Evolutionary conservation across 2,888 invertebrate species (phyloP).

Genomic region (Iselma pallidipennis): DNA sequence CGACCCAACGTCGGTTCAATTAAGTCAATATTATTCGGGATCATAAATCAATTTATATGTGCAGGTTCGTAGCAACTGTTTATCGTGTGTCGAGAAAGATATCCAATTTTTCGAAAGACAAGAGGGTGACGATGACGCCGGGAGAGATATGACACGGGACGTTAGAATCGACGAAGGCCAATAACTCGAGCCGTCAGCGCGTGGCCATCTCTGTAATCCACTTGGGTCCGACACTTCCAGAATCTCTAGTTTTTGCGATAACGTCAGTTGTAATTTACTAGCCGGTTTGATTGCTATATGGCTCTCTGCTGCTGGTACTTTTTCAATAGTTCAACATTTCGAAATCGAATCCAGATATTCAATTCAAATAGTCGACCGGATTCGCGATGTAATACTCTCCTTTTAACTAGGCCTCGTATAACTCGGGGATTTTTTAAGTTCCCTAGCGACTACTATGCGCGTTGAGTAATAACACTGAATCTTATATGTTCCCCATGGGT

Average conservation of each 20-base stretch:
- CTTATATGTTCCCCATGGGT: slow-evolving; percentile 30
- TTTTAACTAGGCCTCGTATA: slow-evolving; percentile 33
- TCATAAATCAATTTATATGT: slow-evolving; percentile 34
- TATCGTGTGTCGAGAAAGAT: slow-evolving; percentile 43
- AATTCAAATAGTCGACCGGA: slow-evolving; percentile 21
- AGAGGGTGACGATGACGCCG: slow-evolving; percentile 35
- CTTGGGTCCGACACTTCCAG: slow-evolving; percentile 52
- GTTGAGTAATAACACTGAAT: slow-evolving; percentile 37
- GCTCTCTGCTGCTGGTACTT: slow-evolving; percentile 41
- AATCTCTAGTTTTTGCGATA: slow-evolving; percentile 52
- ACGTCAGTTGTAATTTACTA: slow-evolving; percentile 55
- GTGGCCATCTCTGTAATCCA: slow-evolving; percentile 52
- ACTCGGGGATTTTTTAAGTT: slow-evolving; percentile 29
- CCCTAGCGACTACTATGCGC: slow-evolving; percentile 29
- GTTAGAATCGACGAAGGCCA: slow-evolving; percentile 51
- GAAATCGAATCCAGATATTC: slow-evolving; percentile 25
- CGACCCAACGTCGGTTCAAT: slow-evolving; percentile 1
- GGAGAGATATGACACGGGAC: slow-evolving; percentile 51
- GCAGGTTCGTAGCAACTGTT: slow-evolving; percentile 38
- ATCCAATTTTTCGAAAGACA: slow-evolving; percentile 42
- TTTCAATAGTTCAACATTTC: slow-evolving; percentile 37
- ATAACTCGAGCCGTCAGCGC: slow-evolving; percentile 53
- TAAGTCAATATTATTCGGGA: slow-evolving; percentile 15
- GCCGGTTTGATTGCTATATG: slow-evolving; percentile 52
- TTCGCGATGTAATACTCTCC: slow-evolving; percentile 26